Conservation (phyloP, 1,140 invertebrate genomes). For the Anastatus disparis region DNA sequence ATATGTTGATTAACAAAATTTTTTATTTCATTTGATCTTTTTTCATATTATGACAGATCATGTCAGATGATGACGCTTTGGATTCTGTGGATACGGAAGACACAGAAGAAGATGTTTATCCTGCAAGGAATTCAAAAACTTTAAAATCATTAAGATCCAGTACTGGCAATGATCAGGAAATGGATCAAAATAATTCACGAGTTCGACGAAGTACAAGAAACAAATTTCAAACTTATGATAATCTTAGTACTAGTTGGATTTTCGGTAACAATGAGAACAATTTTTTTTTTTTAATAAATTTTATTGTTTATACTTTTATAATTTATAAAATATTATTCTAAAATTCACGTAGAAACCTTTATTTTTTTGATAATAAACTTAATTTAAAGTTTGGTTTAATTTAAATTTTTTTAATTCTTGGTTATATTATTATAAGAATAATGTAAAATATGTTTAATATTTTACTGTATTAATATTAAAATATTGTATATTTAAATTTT, state of each 20-base stretch:
- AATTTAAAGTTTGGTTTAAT: too few species aligned
- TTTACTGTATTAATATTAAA: too few species aligned
- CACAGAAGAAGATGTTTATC: constrained; percentile 64
- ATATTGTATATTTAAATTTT: too few species aligned
- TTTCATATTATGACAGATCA: constrained; percentile 52
- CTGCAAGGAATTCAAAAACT: constrained; percentile 53
- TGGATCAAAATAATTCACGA: constrained; percentile 58
- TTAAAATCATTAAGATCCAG: constrained; percentile 60
- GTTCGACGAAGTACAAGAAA: constrained; percentile 71
- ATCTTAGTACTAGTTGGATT: constrained; percentile 69
- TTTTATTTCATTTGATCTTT: too few species aligned
- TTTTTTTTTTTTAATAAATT: not conserved
- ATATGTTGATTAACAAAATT: not conserved
- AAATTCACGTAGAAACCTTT: too few species aligned
- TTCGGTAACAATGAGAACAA: constrained; percentile 55
- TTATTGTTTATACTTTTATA: not conserved
- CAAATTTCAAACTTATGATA: constrained; percentile 69
- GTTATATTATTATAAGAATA: too few species aligned
- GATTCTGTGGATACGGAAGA: constrained; percentile 66
- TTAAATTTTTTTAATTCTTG: too few species aligned
- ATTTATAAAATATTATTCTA: not conserved
- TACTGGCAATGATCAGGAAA: constrained; percentile 50
- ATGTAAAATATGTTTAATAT: too few species aligned
- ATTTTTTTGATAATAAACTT: too few species aligned
- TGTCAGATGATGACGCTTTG: constrained; percentile 64